Evolutionary conservation across 2,113 vertebrate genomes (phyloP), one percentile per base, ranked within the genome.

Genomic region (Athene noctua): DNA sequence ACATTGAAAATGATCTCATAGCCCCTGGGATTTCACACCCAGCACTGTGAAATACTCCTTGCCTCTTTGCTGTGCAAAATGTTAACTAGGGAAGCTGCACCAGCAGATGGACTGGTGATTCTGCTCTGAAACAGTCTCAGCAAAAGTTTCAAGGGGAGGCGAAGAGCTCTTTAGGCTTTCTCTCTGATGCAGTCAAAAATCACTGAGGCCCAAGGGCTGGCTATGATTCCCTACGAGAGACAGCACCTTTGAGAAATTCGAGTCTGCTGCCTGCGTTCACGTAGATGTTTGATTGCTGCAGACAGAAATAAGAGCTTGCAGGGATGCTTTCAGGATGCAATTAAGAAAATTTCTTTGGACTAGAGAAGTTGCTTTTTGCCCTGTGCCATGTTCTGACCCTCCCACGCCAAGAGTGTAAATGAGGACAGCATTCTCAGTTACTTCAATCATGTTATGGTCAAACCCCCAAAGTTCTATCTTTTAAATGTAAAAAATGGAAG

Each of bases 241-340:
- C 87, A 38, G 36, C 59, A 79, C 62, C 88, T 92, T 93, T 92
- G 87, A 67, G 80, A 90, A 94, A 72, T 42, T 15, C 71, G 82
- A 78, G 75, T 96, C 92, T 81, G 72, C 38, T 59, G 10, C 40
- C 91, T 75, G 80, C 90, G n/a, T 88, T 80, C 80, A 32, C 12
- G 10, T 17, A 32, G 61, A 59, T 11, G 11, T 52, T 86, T 96
- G 22, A 67, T 83, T 67, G 71, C 70, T 95, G 95, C 86, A 93
- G 74, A 51, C 34, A 79, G 68, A 92, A 86, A 94, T 18, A 42
- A 23, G 34, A 68, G 29, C 7, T 1, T 13, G 6, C 36, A 88
- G 51, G 51, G 52, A 92, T 95, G 94, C 94, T 97, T 95, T 94
- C 96, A 96, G 66, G 77, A 96, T 82, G 94, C 88, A 95, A 96